Evolutionary conservation across 2,888 invertebrate species (phyloP), one percentile per base, ranked within the genome.

Genomic region (Lycocerus yunnanus): DNA sequence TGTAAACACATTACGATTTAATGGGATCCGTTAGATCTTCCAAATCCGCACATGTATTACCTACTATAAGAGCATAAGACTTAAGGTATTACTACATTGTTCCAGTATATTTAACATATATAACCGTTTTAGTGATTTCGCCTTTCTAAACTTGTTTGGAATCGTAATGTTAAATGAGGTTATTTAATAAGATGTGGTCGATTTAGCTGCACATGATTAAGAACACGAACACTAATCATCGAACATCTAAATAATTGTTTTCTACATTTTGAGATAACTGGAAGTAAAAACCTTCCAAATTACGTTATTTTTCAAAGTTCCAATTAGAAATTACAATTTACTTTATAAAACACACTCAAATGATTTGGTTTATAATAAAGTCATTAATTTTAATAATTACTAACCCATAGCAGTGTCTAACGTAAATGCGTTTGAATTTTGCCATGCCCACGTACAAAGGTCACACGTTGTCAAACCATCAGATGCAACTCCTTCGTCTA

Each of bases 401-500:
- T 88, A 84, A 91, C 92, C 91, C 83, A 90, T 88, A 79, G 90
- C 89, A 78, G 90, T 89, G 81, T 91, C 91, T 79, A 90, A 74
- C 6, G 82, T 79, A 88, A 89, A 86, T 87, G 81, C 78, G 68
- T 83, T 82, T 65, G 79, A 81, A 21, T 88, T 88, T 84, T 90
- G 90, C 89, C 91, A 91, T 81, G 93, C 93, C 93, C 93, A 93
- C 81, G 92, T 89, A 86, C 93, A 93, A 80, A 93, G 89, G 88
- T 93, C 93, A 87, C 93, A 93, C 84, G 92, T 92, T 83, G 93
- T 93, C 80, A 92, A 89, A 75, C 92, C 93, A 86, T 93, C 92
- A 76, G 92, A 89, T 79, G 90, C 88, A 80, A 90, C 89, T 78
- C 88, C 88, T 79, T 91, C 91, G 83, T 92, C 92, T 78, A 92